A percentile compares a stretch with the other conserved stretches of the same genome.
Conservation (phyloP, 2,888 invertebrate species). For the Heliothis peltigera region DNA sequence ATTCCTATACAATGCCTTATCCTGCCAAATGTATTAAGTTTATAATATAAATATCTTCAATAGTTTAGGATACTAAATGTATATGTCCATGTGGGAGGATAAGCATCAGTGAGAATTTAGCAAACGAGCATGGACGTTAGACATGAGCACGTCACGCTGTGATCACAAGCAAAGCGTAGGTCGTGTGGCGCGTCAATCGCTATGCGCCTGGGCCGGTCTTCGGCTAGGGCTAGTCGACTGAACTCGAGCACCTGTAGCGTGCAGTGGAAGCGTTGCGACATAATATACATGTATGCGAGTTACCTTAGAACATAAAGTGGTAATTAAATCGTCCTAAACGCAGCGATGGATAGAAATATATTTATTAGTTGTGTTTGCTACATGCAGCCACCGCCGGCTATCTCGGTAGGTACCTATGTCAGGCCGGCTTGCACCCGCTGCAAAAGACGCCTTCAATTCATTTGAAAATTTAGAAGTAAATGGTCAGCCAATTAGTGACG, state of each 20-base stretch:
- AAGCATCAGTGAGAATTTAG: slow-evolving; percentile 26
- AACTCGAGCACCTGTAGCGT: slow-evolving; percentile 60
- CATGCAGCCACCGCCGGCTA: slow-evolving; percentile 9
- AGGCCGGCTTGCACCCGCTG: slow-evolving; percentile 39
- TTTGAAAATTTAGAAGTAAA: slow-evolving; percentile 11
- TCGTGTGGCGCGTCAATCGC: not conserved
- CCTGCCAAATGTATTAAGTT: not conserved
- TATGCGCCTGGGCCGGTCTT: not conserved
- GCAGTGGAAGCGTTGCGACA: slow-evolving; percentile 77
- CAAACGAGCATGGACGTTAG: slow-evolving; percentile 24
- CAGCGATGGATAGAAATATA: slow-evolving; percentile 86
- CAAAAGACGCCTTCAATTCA: slow-evolving; percentile 1
- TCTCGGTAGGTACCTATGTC: slow-evolving; percentile 12
- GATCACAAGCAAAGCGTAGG: slow-evolving; percentile 51
- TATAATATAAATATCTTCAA: too few species aligned
- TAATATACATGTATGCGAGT: slow-evolving; percentile 79
- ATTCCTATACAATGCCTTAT: not conserved
- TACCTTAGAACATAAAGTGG: slow-evolving; percentile 94
- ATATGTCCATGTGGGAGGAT: slow-evolving; percentile 1
- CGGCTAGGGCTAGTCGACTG: not conserved
- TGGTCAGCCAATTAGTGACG: slow-evolving; percentile 10
- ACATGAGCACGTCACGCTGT: slow-evolving; percentile 14
- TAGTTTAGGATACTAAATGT: not conserved
- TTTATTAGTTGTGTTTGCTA: slow-evolving; percentile 68
- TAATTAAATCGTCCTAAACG: slow-evolving; percentile 93